A percentile compares a stretch with the other conserved stretches of the same genome.
These are phyloP conservation scores for Rhipidura dahli DNA, from an alignment of 2,113 vertebrate genomes.

Conservation along the genomic window DNA sequence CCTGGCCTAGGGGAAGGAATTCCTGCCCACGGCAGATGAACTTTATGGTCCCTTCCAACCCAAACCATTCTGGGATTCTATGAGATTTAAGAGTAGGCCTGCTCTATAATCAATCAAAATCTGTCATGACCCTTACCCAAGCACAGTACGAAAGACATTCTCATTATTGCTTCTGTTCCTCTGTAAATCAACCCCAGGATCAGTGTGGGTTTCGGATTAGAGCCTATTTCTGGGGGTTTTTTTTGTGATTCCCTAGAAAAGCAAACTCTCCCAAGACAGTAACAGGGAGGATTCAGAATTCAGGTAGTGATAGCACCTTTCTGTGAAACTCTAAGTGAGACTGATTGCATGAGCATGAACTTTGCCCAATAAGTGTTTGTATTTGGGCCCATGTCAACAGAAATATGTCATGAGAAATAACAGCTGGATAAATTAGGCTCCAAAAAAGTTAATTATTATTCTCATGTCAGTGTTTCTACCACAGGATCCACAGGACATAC, in stretches of 20 bases:
- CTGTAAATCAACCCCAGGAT: neutral
- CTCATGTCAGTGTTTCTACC: neutral
- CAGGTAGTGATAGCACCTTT: neutral
- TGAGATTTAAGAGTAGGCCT: neutral
- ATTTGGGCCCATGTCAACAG: slow-evolving; percentile 32
- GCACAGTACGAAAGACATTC: neutral
- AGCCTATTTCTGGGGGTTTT: neutral
- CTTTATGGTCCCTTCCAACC: neutral
- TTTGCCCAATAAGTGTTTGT: slow-evolving; percentile 17
- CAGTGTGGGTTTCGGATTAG: neutral
- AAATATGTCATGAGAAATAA: slow-evolving; percentile 22
- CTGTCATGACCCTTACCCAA: neutral
- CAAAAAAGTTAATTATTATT: slow-evolving; percentile 59
- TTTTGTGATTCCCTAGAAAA: neutral
- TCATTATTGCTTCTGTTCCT: neutral
- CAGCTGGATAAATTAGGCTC: slow-evolving; percentile 29
- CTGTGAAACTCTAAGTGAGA: neutral
- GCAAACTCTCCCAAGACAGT: neutral
- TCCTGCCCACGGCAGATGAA: neutral
- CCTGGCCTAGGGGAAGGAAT: neutral
- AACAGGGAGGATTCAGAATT: neutral
- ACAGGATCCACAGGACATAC: neutral
- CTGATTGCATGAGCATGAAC: neutral
- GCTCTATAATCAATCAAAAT: neutral
- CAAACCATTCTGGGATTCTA: neutral